Evolutionary conservation across 2,888 invertebrate species (phyloP).

Genomic region (Rugalucina vietnamica): DNA sequence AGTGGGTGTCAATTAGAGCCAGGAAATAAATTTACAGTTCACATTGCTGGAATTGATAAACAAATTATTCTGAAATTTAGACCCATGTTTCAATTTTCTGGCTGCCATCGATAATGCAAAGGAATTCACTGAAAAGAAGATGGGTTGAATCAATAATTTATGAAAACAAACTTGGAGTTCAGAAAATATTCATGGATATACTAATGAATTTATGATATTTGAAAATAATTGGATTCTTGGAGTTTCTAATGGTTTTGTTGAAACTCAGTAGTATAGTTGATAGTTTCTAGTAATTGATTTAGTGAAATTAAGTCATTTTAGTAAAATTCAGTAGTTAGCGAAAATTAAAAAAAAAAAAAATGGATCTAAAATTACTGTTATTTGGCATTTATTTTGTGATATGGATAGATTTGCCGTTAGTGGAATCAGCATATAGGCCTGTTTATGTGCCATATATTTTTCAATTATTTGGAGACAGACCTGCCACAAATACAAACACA

Average conservation of each 20-base stretch:
- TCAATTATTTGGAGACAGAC: conserved; percentile 56
- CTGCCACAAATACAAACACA: neutral
- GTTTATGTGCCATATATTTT: conserved; percentile 64
- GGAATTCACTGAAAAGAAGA: too few relatives aligned
- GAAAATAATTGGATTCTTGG: neutral
- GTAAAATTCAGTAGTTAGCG: neutral
- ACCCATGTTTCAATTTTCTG: neutral
- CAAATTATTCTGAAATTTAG: neutral
- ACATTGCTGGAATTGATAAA: neutral
- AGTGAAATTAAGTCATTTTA: too few relatives aligned
- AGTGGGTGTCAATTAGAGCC: too few relatives aligned
- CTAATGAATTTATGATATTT: neutral
- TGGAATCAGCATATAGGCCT: conserved; percentile 15
- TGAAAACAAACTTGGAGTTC: neutral
- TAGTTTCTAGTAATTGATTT: too few relatives aligned
- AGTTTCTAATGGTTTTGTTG: too few relatives aligned
- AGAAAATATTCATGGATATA: neutral
- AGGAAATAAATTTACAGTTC: neutral
- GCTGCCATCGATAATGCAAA: neutral
- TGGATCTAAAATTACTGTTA: neutral
- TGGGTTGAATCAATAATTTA: neutral
- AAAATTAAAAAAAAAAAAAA: neutral
- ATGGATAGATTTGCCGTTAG: neutral
- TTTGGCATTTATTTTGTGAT: neutral
- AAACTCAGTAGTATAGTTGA: too few relatives aligned